These are phyloP conservation scores for Diorhabda carinulata DNA, from an alignment of 1,140 invertebrate species.

Conservation along the genomic window DNA sequence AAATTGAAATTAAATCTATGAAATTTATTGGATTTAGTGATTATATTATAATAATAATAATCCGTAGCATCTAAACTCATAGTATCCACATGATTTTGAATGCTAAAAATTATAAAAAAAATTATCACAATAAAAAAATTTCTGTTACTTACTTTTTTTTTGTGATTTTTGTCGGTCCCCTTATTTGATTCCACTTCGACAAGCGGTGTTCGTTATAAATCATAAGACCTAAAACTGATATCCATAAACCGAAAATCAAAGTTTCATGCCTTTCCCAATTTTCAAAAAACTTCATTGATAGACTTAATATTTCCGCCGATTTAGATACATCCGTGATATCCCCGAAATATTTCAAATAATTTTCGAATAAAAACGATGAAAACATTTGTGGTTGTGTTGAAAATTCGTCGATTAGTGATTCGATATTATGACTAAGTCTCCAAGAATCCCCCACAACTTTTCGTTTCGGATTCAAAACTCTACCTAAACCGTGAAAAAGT, in stretches of 20 bases:
- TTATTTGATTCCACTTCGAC: slow-evolving; percentile 67
- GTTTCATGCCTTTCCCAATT: slow-evolving; percentile 62
- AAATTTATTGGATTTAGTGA: neutral
- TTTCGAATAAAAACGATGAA: slow-evolving; percentile 66
- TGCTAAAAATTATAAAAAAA: neutral
- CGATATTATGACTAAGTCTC: slow-evolving; percentile 59
- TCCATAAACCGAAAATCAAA: slow-evolving; percentile 53
- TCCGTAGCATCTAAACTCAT: neutral
- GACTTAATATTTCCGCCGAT: slow-evolving; percentile 58
- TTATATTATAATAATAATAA: slow-evolving; percentile 1
- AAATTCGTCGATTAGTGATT: slow-evolving; percentile 62
- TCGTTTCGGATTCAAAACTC: slow-evolving; percentile 73
- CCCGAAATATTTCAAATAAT: slow-evolving; percentile 67
- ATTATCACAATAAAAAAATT: neutral
- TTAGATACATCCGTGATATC: slow-evolving; percentile 54
- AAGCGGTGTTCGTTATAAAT: slow-evolving; percentile 62
- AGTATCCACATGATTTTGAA: neutral
- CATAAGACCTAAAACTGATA: slow-evolving; percentile 66
- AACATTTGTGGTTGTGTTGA: slow-evolving; percentile 60
- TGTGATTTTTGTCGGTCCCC: slow-evolving; percentile 52
- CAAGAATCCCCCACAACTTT: slow-evolving; percentile 36
- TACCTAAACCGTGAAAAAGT: slow-evolving; percentile 69
- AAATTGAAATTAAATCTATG: neutral
- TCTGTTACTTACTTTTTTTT: slow-evolving; percentile 17
- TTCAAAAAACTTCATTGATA: slow-evolving; percentile 59